A percentile compares a stretch with the other conserved stretches of the same genome.
Evolutionary conservation across 1,140 invertebrate genomes (phyloP).

Genomic region (Episyrphus balteatus): DNA sequence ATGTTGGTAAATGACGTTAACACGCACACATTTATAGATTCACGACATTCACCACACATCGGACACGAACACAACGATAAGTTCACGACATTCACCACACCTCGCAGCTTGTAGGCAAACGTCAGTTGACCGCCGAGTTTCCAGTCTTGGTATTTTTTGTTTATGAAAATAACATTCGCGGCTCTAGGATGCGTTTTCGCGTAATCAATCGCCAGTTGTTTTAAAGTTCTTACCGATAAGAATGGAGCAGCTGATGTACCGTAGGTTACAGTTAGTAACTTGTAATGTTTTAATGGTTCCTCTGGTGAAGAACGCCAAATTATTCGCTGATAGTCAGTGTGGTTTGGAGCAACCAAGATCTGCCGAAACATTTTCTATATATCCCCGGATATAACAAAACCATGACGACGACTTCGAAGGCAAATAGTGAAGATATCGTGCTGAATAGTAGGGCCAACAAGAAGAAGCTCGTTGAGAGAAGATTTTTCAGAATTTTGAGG

Average conservation of each 20-base stretch:
- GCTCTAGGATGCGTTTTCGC: conserved; percentile 18
- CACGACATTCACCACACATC: too few species aligned
- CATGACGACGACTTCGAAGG: too few species aligned
- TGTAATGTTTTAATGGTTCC: conserved; percentile 17
- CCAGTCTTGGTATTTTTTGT: too few species aligned
- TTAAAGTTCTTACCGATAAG: conserved; percentile 16
- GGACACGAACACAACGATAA: too few species aligned
- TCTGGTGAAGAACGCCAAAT: conserved; percentile 23
- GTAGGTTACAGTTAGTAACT: conserved; percentile 27
- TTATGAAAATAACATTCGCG: conserved; percentile 14
- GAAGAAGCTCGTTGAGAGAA: conserved; percentile 24
- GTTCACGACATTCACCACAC: too few species aligned
- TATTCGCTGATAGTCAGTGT: conserved; percentile 27
- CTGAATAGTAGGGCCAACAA: conserved; percentile 22
- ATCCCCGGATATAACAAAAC: conserved; percentile 23
- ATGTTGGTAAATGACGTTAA: too few species aligned
- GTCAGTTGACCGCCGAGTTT: too few species aligned
- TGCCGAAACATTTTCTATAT: conserved; percentile 28
- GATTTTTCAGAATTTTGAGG: conserved; percentile 4
- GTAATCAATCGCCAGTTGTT: conserved; percentile 22
- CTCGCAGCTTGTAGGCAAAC: too few species aligned
- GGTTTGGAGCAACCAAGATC: conserved; percentile 10
- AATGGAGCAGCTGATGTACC: conserved; percentile 19
- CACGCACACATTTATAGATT: too few species aligned
- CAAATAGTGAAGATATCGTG: conserved; percentile 27